These are phyloP conservation scores for Tenualosa thibaudeaui DNA, from an alignment of 2,797 vertebrate species.

Conservation along the genomic window DNA sequence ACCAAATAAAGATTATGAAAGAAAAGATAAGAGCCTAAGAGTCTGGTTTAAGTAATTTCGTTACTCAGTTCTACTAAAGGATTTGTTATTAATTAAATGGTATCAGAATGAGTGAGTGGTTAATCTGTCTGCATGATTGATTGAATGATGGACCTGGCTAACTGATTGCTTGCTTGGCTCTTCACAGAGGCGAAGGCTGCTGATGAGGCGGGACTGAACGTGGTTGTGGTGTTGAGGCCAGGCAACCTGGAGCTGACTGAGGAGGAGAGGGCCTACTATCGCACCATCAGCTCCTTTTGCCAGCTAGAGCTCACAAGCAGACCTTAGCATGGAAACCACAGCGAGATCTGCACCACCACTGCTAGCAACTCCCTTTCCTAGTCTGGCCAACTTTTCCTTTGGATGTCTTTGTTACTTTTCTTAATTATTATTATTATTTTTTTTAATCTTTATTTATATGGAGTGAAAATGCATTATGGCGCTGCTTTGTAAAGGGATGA, in stretches of 20 bases:
- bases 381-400: not conserved
- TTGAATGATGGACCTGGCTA: not conserved
- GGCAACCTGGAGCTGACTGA: slow-evolving; percentile 92
- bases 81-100: not conserved
- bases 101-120: not conserved
- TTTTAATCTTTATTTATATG: not conserved
- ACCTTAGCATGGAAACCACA: slow-evolving; percentile 53
- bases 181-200: slow-evolving; percentile 91
- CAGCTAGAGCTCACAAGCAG: slow-evolving; percentile 80
- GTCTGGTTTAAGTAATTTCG: no score
- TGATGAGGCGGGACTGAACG: slow-evolving; percentile 84
- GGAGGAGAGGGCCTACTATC: slow-evolving; percentile 85
- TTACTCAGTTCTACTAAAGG: no score
- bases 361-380: not conserved
- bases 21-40: no score
- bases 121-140: not conserved
- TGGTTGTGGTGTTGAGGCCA: slow-evolving; percentile 86
- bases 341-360: not conserved
- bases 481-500: not conserved
- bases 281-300: slow-evolving; percentile 84
- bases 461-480: not conserved
- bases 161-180: not conserved
- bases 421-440: not conserved
- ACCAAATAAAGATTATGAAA: no score
- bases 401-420: not conserved